A percentile compares a stretch with the other conserved stretches of the same genome.
Evolutionary conservation across 1,140 invertebrate species (phyloP).

Genomic region (Hycleus cichorii): DNA sequence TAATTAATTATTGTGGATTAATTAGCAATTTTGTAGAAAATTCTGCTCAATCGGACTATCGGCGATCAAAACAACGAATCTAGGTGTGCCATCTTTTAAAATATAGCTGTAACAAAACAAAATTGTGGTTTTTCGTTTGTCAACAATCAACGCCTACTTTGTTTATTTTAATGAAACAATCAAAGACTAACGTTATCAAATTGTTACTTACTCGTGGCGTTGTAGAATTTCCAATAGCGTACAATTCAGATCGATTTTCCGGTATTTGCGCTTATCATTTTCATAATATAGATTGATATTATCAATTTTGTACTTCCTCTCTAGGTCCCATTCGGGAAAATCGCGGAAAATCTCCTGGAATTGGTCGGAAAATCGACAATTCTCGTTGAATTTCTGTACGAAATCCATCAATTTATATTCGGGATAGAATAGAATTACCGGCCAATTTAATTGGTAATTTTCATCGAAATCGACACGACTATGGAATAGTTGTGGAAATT

Average conservation of each 20-base stretch:
- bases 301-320: slow-evolving; percentile 57
- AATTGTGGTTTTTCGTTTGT: slow-evolving; percentile 11
- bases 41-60: slow-evolving; percentile 27
- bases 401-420: slow-evolving; percentile 67
- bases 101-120: slow-evolving; percentile 30
- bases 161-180: too few relatives aligned
- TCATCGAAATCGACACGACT: slow-evolving; percentile 52
- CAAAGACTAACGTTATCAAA: too few relatives aligned
- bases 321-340: slow-evolving; percentile 65
- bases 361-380: slow-evolving; percentile 63
- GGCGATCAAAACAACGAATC: slow-evolving; percentile 34
- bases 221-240: slow-evolving; percentile 58
- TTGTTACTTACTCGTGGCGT: slow-evolving; percentile 49
- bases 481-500: slow-evolving; percentile 53
- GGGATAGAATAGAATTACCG: slow-evolving; percentile 77
- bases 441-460: slow-evolving; percentile 63
- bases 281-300: slow-evolving; percentile 76
- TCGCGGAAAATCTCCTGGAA: slow-evolving; percentile 64
- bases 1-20: too few relatives aligned
- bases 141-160: slow-evolving; percentile 3
- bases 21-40: too few relatives aligned
- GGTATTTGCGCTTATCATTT: slow-evolving; percentile 57
- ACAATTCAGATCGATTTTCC: slow-evolving; percentile 40
- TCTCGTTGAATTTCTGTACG: slow-evolving; percentile 66
- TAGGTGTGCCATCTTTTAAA: slow-evolving; percentile 34